Base-by-base conservation (phyloP, 2,113 vertebrate genomes). In the Macroglossus sobrinus region DNA sequence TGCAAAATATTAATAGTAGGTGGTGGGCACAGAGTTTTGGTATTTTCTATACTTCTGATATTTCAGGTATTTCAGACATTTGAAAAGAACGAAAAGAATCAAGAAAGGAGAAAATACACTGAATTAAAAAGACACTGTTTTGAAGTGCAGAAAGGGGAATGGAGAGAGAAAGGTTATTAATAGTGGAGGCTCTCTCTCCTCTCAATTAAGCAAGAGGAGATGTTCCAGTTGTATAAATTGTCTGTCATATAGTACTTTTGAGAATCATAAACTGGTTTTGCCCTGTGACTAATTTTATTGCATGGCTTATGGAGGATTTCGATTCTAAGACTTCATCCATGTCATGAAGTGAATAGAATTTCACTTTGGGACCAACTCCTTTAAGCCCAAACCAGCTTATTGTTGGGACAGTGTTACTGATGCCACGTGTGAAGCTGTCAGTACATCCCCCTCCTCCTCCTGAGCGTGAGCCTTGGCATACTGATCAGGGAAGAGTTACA, bases 21-120 rank as follows among this genome's bases (percentile, higher is more conserved):
- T 10, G 4, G 4, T 33, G 15, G 38, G 40, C 19, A 30, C 15
- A 24, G 38, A 19, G 35, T 79, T 92, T 43, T 75, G 64, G 35
- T 94, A n/a, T 26, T 84, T 30, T 71, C 47, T 88, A 4, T 2
- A n/a, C 19, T 75, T 55, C 4, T 75, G 61, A 33, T 66, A 71
- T 81, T 84, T 78, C 22, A 24, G 38, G n/a, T 43, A 50, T 53
- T 92, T 85, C 78, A 80, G 84, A 94, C 40, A 69, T 74, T 92
- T 80, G 35, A 64, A 86, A 95, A 92, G 61, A 69, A 14, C 57
- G 11, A 50, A 71, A 84, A 43, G 40, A 55, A 53, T 81, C 45
- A 30, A 61, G 14, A 89, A 45, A 74, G 28, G 71, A 10, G 12
- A 30, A 47, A 66, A 45, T 38, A 22, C 5, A 21, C 24, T 47